These are phyloP conservation scores for Psilanteris sp. DNA, from an alignment of 1,140 invertebrate genomes.

Conservation along the genomic window DNA sequence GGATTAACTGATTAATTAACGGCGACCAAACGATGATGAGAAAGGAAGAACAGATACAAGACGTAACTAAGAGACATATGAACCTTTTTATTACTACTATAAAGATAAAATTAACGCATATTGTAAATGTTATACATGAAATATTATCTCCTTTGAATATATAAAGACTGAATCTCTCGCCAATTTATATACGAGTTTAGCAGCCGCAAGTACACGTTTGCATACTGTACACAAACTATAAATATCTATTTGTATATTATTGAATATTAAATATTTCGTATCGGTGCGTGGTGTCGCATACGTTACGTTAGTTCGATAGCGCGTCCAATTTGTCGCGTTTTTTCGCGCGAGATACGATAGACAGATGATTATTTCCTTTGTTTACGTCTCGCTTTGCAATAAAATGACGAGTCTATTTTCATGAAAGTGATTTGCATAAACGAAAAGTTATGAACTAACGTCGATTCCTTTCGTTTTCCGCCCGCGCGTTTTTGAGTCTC, in stretches of 20 bases:
- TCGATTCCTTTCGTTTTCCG: constrained; percentile 3
- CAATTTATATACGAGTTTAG: constrained; percentile 77
- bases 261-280: constrained; percentile 66
- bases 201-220: constrained; percentile 69
- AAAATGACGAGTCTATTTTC: background rate
- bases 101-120: constrained; percentile 73
- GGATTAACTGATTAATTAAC: constrained; percentile 3
- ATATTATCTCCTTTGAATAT: constrained; percentile 67
- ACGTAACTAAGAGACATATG: constrained; percentile 33
- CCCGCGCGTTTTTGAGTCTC: background rate
- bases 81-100: constrained; percentile 72
- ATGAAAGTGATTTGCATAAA: constrained; percentile 4
- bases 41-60: constrained; percentile 4
- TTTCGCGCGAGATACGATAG: constrained; percentile 20
- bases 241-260: constrained; percentile 72
- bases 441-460: background rate
- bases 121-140: constrained; percentile 71
- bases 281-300: constrained; percentile 47
- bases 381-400: constrained; percentile 31
- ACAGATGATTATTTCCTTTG: constrained; percentile 4
- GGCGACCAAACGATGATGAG: no score
- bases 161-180: constrained; percentile 78
- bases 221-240: constrained; percentile 65
- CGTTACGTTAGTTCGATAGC: constrained; percentile 68
- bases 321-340: constrained; percentile 15